phyloP scores from a whole-genome alignment of 2,888 invertebrate species.

The Nyleta sp. region DNA sequence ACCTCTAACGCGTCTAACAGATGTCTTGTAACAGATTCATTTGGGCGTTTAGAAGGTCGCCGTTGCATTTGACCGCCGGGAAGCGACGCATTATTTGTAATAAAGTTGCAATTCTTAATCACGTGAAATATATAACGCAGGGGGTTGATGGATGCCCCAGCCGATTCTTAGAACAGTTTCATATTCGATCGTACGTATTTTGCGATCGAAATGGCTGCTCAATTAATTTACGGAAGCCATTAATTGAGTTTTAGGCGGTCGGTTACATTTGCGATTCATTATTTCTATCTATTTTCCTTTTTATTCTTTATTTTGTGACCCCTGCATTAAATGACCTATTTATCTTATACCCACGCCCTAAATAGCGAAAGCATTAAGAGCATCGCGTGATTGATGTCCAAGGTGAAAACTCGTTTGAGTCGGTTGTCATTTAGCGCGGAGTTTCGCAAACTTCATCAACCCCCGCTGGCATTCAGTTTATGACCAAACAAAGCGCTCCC shows the following conservation, averaged over 20 bases:
- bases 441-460: constrained; percentile 57
- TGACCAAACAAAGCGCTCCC: constrained; percentile 58
- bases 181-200: constrained; percentile 1
- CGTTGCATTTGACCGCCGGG: constrained; percentile 9
- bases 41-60: constrained; percentile 29
- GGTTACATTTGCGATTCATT: no score
- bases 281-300: no score
- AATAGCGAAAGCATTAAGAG: constrained; percentile 47
- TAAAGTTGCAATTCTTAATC: constrained; percentile 44
- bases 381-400: constrained; percentile 52
- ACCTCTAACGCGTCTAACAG: constrained; percentile 45
- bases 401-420: constrained; percentile 52
- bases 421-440: constrained; percentile 49
- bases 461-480: constrained; percentile 51
- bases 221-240: no score
- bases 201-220: no score
- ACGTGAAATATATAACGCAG: constrained; percentile 13
- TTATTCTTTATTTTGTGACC: constrained; percentile 27
- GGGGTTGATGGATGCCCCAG: constrained; percentile 1
- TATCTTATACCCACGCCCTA: constrained; percentile 51
- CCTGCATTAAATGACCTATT: constrained; percentile 50
- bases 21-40: constrained; percentile 57
- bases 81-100: constrained; percentile 36
- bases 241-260: no score
- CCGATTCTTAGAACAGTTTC: not conserved